phyloP scores from a whole-genome alignment of 2,888 invertebrate genomes.

The Yponomeuta sedellus region DNA sequence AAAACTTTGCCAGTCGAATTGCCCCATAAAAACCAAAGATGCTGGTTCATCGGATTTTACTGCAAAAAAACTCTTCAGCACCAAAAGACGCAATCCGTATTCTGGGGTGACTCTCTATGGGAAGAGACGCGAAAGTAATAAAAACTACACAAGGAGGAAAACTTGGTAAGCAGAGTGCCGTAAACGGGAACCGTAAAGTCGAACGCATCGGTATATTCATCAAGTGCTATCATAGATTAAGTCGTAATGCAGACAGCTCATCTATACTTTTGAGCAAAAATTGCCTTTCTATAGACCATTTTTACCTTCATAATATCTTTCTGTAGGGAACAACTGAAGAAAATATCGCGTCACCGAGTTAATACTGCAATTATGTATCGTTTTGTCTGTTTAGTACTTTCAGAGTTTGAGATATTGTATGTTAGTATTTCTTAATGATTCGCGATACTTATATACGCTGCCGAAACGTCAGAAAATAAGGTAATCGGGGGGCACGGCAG shows the following conservation, averaged over 20 bases:
- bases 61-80: neutral
- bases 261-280: neutral
- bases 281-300: neutral
- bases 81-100: neutral
- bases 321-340: no score
- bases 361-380: no score
- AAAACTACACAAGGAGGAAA: neutral
- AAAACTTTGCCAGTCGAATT: neutral
- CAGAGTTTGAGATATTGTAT: no score
- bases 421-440: no score
- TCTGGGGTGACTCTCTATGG: neutral
- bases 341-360: no score
- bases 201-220: slow-evolving; percentile 8
- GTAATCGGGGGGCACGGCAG: no score
- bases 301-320: no score
- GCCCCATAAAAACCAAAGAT: neutral
- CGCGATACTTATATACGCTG: no score
- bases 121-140: neutral
- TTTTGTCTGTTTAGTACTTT: no score
- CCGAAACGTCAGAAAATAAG: no score
- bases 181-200: slow-evolving; percentile 41
- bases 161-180: neutral
- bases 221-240: neutral
- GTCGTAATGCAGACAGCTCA: neutral
- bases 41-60: neutral